A percentile compares a stretch with the other conserved stretches of the same genome.
Evolutionary conservation across 2,888 invertebrate species (phyloP).

Genomic region (Nephrotoma guestfalica): DNA sequence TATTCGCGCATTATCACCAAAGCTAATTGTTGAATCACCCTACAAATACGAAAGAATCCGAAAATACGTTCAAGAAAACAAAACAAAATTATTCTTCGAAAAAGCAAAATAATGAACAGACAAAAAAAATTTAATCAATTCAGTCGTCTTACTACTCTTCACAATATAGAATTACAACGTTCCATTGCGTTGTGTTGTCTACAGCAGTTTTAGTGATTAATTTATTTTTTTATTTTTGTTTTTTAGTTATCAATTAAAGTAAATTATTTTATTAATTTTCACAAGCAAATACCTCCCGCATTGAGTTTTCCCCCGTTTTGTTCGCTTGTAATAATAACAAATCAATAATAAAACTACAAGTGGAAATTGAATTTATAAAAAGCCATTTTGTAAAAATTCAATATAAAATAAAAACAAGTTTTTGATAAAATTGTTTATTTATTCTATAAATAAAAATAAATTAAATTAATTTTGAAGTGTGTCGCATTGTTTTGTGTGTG

Average conservation of each 20-base stretch:
- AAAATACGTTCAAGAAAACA: neutral
- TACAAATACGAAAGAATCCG: neutral
- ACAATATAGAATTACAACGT: neutral
- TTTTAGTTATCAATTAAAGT: neutral
- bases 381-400: neutral
- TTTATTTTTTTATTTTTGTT: neutral
- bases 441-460: neutral
- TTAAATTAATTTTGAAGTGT: neutral
- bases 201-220: neutral
- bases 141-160: neutral
- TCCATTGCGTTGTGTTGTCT: neutral
- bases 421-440: neutral
- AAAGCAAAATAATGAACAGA: neutral
- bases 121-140: neutral
- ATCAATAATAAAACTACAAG: neutral
- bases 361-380: neutral
- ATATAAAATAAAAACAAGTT: neutral
- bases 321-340: neutral
- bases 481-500: neutral
- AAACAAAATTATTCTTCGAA: neutral
- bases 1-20: neutral
- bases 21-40: neutral
- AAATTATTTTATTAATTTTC: neutral
- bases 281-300: neutral
- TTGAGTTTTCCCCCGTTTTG: neutral